Conservation (phyloP, 2,797 vertebrate species). For the Acanthis flammea region DNA sequence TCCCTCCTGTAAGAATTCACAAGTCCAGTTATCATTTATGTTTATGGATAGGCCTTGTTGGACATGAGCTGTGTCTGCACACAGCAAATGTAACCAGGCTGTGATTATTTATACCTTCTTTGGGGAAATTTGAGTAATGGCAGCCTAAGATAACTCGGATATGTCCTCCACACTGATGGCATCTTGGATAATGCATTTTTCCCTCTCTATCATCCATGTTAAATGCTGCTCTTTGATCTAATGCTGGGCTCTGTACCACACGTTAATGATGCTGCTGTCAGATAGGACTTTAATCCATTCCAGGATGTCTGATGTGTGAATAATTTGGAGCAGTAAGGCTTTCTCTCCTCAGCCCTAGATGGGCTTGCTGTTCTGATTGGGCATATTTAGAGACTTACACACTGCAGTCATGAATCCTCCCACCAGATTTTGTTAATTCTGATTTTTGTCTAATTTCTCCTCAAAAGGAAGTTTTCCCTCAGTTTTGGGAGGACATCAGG, state of each 20-base stretch:
- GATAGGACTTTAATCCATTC: conserved; percentile 12
- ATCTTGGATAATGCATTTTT: conserved; percentile 7
- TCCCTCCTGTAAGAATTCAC: neutral
- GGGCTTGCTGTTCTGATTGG: neutral
- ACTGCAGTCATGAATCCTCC: neutral
- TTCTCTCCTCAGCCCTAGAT: neutral
- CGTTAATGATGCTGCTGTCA: neutral
- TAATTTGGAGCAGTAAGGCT: neutral
- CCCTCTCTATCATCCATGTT: neutral
- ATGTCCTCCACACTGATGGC: neutral
- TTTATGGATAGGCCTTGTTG: neutral
- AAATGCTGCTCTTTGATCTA: neutral
- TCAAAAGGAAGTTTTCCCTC: neutral
- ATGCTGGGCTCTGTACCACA: neutral
- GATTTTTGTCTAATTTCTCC: neutral
- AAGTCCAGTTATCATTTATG: neutral
- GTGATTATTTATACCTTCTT: neutral
- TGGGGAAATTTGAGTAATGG: neutral
- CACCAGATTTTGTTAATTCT: neutral
- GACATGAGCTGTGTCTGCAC: neutral
- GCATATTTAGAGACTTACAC: neutral
- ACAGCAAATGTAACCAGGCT: neutral
- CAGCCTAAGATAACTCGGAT: neutral
- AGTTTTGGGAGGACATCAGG: neutral
- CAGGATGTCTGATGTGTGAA: neutral